Evolutionary conservation across 2,797 vertebrate genomes (phyloP), one percentile per base, ranked within the genome.

Genomic region (Meriones psammophilus): DNA sequence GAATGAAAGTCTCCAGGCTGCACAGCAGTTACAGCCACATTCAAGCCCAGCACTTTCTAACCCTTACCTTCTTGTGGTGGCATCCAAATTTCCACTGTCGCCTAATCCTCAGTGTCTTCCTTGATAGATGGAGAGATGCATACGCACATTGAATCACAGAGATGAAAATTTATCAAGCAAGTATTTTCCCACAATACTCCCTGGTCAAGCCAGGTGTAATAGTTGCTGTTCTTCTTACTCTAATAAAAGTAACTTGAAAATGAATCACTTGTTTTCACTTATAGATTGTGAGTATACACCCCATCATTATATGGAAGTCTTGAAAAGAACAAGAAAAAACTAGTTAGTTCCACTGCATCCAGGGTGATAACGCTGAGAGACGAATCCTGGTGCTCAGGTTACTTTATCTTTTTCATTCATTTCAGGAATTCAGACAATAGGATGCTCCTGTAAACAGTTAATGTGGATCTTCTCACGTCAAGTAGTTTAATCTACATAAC

Each of bases 231-330:
- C 30, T 39, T 33, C n/a, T 80, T 54, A 20, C 30, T 13, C 8
- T 28, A 28, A 28, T 22, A 39, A 39, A 39, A 62, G 56, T 5
- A 69, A n/a, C 28, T n/a, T 85, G n/a, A 68, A 10, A 39, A 86
- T 20, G 33, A 87, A 71, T 18, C 20, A n/a, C 36, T 54, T 36
- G 24, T 26, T 86, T 56, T 56, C 66, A 9, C 28, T 71, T 71
- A 9, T 56, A 56, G 20, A 50, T 54, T 69, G 66, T 46, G 2
- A 2, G 33, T 56, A 9, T 56, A 9, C 22, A 86, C 3, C 17
- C 58, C 2, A 10, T n/a, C 18, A n/a, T 50, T 2, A 5, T 9
- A 71, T 4, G 4, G 0, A 18, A 73, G 5, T 12, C 22, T 56
- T 87, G 84, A 28, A 15, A 39, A 24, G 13, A 26, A 39, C 20